phyloP scores from a whole-genome alignment of 1,140 invertebrate species.

The Cyphomyrmex costatus region DNA sequence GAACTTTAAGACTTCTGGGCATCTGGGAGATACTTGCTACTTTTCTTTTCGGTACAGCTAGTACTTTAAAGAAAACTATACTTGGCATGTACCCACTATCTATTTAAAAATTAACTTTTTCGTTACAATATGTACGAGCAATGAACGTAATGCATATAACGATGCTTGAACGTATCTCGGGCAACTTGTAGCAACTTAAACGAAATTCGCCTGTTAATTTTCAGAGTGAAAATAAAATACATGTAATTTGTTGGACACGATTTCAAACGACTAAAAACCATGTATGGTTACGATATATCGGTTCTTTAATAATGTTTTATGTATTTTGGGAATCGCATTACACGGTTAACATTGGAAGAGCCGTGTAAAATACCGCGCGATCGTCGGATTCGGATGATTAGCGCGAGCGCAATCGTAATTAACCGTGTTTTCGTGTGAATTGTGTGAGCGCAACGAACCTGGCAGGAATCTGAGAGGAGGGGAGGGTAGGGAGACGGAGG shows the following conservation, averaged over 20 bases:
- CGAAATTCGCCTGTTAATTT: background rate
- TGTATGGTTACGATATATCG: background rate
- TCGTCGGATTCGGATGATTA: constrained; percentile 4
- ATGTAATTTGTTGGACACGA: background rate
- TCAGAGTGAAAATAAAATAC: background rate
- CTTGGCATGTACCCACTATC: too few species aligned
- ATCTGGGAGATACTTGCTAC: too few species aligned
- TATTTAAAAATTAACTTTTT: background rate
- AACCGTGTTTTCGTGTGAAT: background rate
- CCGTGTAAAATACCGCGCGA: background rate
- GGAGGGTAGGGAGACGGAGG: too few species aligned
- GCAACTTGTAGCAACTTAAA: background rate
- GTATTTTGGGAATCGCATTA: background rate
- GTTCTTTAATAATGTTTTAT: background rate
- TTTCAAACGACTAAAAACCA: background rate
- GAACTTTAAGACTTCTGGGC: too few species aligned
- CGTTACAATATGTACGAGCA: background rate
- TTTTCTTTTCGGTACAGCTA: too few species aligned
- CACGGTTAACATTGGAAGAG: background rate
- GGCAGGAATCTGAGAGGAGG: background rate
- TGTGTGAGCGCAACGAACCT: background rate
- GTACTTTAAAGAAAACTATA: too few species aligned
- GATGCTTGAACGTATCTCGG: background rate
- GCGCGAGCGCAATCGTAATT: background rate
- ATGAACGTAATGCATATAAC: background rate